These are phyloP conservation scores for Lasioglossum zephyrum DNA, from an alignment of 2,888 invertebrate genomes.

Conservation along the genomic window DNA sequence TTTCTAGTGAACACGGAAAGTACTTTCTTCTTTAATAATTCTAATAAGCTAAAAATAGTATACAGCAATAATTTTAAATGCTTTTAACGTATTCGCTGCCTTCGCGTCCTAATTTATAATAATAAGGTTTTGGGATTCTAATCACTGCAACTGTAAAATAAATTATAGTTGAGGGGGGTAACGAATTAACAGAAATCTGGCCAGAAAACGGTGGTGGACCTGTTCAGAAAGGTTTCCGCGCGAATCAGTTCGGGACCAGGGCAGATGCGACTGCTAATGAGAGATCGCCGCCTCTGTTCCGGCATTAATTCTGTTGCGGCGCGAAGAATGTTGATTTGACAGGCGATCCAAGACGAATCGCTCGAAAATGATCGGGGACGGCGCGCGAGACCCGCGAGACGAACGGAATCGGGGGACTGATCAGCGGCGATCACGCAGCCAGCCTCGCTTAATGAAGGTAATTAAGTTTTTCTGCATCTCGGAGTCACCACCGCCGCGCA, in stretches of 20 bases:
- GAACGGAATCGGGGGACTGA: conserved; percentile 46
- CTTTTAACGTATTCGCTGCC: too few species aligned
- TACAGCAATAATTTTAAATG: not conserved
- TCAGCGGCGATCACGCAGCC: conserved; percentile 71
- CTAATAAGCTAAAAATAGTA: not conserved
- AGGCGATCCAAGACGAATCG: conserved; percentile 61
- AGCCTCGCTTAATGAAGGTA: conserved; percentile 82
- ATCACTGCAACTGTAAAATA: too few species aligned
- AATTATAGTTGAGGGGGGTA: not conserved
- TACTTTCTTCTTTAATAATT: not conserved
- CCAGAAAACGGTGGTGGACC: not conserved
- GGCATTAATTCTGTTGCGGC: conserved; percentile 36
- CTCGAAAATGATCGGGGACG: conserved; percentile 59
- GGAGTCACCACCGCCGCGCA: conserved; percentile 71
- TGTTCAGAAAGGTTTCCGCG: not conserved
- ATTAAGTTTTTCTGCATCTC: conserved; percentile 83
- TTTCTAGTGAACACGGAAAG: too few species aligned
- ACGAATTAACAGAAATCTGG: not conserved
- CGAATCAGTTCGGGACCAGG: not conserved
- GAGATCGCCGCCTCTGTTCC: not conserved
- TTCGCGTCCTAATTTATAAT: too few species aligned
- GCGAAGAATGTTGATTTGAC: conserved; percentile 59
- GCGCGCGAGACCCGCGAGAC: conserved; percentile 4
- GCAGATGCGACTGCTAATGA: conserved; percentile 9
- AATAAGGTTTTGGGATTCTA: too few species aligned